Evolutionary conservation across 2,888 invertebrate genomes (phyloP).

Genomic region (Criorhina ranunculi): DNA sequence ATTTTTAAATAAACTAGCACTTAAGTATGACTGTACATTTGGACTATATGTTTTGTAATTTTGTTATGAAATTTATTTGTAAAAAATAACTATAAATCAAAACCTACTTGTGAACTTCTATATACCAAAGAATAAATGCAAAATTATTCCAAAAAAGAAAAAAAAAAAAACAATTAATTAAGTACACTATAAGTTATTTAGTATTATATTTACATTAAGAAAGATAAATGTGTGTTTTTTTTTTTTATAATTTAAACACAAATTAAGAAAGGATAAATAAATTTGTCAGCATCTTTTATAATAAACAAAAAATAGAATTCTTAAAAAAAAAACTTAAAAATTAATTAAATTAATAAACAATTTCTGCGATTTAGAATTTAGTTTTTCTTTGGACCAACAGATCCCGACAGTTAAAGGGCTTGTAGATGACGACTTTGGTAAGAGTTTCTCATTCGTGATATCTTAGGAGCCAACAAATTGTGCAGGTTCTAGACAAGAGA

Average conservation of each 20-base stretch:
- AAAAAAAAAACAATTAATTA: constrained; percentile 13
- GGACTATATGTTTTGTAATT: constrained; percentile 47
- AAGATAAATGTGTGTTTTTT: constrained; percentile 6
- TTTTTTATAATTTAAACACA: constrained; percentile 17
- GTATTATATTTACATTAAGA: constrained; percentile 33
- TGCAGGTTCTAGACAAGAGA: no score
- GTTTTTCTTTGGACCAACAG: neutral
- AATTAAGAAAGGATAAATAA: constrained; percentile 10
- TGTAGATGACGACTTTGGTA: no score
- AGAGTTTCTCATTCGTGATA: no score
- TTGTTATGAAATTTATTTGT: constrained; percentile 27
- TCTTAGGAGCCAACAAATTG: no score
- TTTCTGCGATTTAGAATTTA: constrained; percentile 23
- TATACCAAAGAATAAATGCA: constrained; percentile 72
- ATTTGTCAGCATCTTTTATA: constrained; percentile 62
- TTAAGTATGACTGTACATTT: constrained; percentile 63
- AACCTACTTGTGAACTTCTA: constrained; percentile 40
- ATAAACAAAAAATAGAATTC: constrained; percentile 21
- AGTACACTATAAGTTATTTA: constrained; percentile 38
- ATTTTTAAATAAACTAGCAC: constrained; percentile 9
- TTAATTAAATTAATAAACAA: constrained; percentile 33
- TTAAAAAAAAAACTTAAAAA: constrained; percentile 20
- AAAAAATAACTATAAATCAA: no score
- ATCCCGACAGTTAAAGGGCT: no score
- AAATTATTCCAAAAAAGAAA: constrained; percentile 40